Base-by-base conservation (phyloP, 2,797 vertebrate genomes). In the Rhynchotus rufescens region DNA sequence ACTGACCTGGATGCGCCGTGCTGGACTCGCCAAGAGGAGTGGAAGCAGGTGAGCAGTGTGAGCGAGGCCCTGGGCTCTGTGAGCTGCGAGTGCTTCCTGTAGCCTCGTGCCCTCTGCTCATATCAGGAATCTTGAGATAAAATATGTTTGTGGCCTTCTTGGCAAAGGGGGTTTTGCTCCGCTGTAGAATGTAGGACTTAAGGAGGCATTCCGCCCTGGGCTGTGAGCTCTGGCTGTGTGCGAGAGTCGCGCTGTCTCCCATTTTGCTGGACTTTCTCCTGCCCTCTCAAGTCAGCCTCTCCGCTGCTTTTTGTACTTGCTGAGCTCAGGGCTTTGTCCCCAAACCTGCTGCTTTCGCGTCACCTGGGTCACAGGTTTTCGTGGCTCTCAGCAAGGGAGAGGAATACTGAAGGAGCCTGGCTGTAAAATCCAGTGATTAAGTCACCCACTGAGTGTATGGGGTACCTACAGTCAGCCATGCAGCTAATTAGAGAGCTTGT, bases 21-120 rank as follows among this genome's bases (percentile, higher is more conserved):
- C 5, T 96, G 97, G 66, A 92, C 95, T 90, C 9, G 88, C 84
- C 7, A 80, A 36, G 95, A 97, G 44, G 98, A 97, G 78, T 97
- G 96, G 97, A 98, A 97, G 94, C 98, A 98, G 98, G 99, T 96
- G 92, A 92, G 91, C 12, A 16, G 20, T 32, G 28, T 25, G 6
- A 77, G 44, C 0, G 0, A 17, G 51, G n/a, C 45, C 20, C n/a
- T 68, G 44, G 64, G 44, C 76, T 64, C 1, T 0, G 17, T 16
- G 40, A 11, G n/a, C 67, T 34, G 13, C 4, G 26, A 40, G 25
- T 45, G 12, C 20, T 11, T 79, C 28, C 26, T 60, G 38, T 15
- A 42, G 40, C 11, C 49, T 69, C 49, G 23, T 7, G 47, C 32
- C 42, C 32, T 57, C 17, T 16, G 11, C 16, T n/a, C 57, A 15